phyloP scores from a whole-genome alignment of 2,888 invertebrate genomes.

The Tenthredo mesomela region DNA sequence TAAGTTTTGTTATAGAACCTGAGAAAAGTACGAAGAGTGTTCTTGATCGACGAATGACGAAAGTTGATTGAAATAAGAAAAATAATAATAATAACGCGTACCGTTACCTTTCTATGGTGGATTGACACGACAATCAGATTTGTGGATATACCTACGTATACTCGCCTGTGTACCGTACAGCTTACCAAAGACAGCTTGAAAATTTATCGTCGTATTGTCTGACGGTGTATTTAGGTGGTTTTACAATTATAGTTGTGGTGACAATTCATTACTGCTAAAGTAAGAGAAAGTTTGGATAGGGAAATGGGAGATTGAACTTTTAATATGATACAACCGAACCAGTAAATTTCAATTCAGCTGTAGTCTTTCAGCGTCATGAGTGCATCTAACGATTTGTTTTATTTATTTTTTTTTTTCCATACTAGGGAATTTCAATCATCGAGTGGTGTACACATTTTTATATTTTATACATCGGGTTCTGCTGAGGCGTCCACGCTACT shows the following conservation, averaged over 20 bases:
- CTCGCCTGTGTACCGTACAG: background rate
- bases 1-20: background rate
- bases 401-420: background rate
- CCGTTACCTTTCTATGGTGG: background rate
- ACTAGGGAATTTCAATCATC: background rate
- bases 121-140: background rate
- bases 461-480: background rate
- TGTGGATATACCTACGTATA: background rate
- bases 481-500: background rate
- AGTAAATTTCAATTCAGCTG: background rate
- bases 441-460: background rate
- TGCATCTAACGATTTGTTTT: background rate
- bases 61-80: background rate
- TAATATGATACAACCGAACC: background rate
- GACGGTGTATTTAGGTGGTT: background rate
- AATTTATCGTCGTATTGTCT: background rate
- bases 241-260: background rate
- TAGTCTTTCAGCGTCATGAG: background rate
- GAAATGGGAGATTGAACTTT: background rate
- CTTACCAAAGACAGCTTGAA: background rate
- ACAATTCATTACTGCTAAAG: background rate
- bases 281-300: background rate
- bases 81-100: background rate
- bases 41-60: conserved; percentile 9
- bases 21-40: background rate